Conservation (phyloP, 2,888 invertebrate genomes). For the Beris chalybata region DNA sequence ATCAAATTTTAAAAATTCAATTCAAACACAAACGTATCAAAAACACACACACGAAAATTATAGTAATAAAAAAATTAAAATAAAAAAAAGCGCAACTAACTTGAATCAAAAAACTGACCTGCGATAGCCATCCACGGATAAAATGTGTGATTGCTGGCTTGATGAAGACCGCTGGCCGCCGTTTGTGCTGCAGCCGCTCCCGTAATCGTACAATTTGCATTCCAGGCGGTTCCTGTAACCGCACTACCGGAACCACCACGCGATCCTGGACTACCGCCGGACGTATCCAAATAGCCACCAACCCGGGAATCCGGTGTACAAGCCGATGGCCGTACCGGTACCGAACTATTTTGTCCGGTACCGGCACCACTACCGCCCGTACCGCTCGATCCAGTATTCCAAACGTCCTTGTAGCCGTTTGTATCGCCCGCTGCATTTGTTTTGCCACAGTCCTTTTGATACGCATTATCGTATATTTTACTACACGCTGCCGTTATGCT, state of each 20-base stretch:
- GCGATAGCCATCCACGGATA: slow-evolving; percentile 99
- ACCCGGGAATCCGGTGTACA: slow-evolving; percentile 87
- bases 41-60: too few relatives aligned
- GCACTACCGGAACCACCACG: slow-evolving; percentile 69
- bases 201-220: slow-evolving; percentile 80
- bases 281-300: slow-evolving; percentile 76
- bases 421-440: slow-evolving; percentile 59
- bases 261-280: slow-evolving; percentile 71
- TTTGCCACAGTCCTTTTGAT: slow-evolving; percentile 77
- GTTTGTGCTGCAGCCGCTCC: slow-evolving; percentile 79
- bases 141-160: slow-evolving; percentile 89
- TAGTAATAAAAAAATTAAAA: neutral
- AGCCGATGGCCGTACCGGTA: slow-evolving; percentile 79
- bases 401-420: slow-evolving; percentile 65
- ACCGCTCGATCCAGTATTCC: slow-evolving; percentile 58
- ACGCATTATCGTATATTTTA: slow-evolving; percentile 62
- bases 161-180: slow-evolving; percentile 84
- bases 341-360: slow-evolving; percentile 50
- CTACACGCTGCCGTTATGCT: slow-evolving; percentile 83
- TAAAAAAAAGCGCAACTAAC: neutral
- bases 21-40: too few relatives aligned
- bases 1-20: too few relatives aligned
- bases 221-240: slow-evolving; percentile 73
- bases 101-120: slow-evolving; percentile 67
- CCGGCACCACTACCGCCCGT: slow-evolving; percentile 62